A percentile compares a stretch with the other conserved stretches of the same genome.
phyloP scores from a whole-genome alignment of 2,888 invertebrate species.

The Buathra laborator region DNA sequence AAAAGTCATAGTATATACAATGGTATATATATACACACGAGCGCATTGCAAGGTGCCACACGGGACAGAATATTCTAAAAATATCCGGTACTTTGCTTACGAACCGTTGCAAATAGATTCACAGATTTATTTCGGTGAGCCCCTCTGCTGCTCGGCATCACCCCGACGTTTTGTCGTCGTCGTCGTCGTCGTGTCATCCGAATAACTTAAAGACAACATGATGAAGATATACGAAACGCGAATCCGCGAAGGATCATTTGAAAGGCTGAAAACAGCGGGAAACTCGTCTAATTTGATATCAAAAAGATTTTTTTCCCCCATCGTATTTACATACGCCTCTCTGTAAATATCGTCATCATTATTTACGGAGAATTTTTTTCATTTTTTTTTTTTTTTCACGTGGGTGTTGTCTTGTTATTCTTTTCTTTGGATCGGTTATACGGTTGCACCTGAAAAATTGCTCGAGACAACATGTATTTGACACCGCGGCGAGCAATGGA shows the following conservation, averaged over 20 bases:
- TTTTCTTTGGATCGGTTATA: not conserved
- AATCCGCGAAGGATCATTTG: conserved; percentile 13
- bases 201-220: conserved; percentile 31
- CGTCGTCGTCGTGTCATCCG: conserved; percentile 24
- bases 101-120: conserved; percentile 60
- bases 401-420: not conserved
- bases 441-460: conserved; percentile 68
- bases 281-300: not conserved
- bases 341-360: not conserved
- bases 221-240: not conserved
- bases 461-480: conserved; percentile 39
- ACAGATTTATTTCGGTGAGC: conserved; percentile 53
- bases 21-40: conserved; percentile 13
- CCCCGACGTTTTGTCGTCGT: conserved; percentile 41
- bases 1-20: not conserved
- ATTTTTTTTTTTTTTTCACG: not conserved
- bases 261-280: not conserved
- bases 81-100: conserved; percentile 59
- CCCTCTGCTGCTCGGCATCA: not conserved
- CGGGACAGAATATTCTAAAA: conserved; percentile 39
- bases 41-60: conserved; percentile 18
- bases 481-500: not conserved
- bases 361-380: not conserved
- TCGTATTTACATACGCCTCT: not conserved
- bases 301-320: conserved; percentile 1